Percentiles rank a stretch among this genome's conserved stretches.
Evolutionary conservation across 2,797 vertebrate species (phyloP).

Genomic region (Pempheris klunzingeri): DNA sequence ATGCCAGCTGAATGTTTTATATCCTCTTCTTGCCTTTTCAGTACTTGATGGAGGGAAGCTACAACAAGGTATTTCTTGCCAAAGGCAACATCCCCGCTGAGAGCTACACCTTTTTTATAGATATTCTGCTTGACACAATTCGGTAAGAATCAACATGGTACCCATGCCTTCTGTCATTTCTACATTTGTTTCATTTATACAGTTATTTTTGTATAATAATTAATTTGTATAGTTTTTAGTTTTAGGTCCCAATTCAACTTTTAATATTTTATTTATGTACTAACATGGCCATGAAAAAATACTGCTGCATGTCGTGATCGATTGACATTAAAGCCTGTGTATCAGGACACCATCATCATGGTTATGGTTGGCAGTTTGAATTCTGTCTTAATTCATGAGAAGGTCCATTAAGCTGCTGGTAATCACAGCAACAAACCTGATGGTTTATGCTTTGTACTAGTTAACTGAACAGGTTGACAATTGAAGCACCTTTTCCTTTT

Average conservation of each 20-base stretch:
- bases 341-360: neutral
- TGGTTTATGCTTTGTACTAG: neutral
- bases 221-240: neutral
- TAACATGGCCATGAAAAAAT: neutral
- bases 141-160: conserved; percentile 81
- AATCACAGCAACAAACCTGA: neutral
- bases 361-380: neutral
- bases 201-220: neutral
- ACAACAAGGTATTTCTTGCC: conserved; percentile 98
- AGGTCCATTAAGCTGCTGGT: too few relatives aligned
- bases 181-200: neutral
- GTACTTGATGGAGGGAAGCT: conserved; percentile 98
- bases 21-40: conserved; percentile 62
- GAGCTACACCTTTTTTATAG: conserved; percentile 97
- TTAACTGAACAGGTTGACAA: neutral
- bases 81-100: conserved; percentile 97
- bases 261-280: neutral
- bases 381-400: neutral
- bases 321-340: neutral
- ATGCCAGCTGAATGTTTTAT: conserved; percentile 7
- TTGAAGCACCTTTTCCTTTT: neutral
- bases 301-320: neutral
- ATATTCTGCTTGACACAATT: conserved; percentile 96
- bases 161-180: neutral
- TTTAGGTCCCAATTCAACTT: neutral